phyloP scores from a whole-genome alignment of 1,140 invertebrate species.

The Hycleus phaleratus region DNA sequence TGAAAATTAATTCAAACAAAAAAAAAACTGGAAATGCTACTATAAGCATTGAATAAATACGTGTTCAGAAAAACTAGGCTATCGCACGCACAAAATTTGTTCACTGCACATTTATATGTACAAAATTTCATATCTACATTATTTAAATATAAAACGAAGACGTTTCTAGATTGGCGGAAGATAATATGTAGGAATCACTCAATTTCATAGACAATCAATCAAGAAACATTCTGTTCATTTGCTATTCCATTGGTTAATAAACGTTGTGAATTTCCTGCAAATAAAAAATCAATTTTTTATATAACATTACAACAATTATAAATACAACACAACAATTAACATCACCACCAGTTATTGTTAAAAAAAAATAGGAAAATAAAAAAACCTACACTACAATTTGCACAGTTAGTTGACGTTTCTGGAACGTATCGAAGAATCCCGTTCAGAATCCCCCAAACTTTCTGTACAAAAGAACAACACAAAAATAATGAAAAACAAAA shows the following conservation, averaged over 20 bases:
- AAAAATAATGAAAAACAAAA: neutral
- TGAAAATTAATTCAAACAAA: no score
- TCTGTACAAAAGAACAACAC: neutral
- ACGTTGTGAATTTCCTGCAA: conserved; percentile 9
- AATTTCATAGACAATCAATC: conserved; percentile 3
- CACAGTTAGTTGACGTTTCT: neutral
- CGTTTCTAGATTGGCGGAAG: no score
- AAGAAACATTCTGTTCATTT: conserved; percentile 6
- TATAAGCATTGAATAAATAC: no score
- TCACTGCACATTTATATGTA: no score
- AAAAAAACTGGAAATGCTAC: no score
- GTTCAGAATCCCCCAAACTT: no score
- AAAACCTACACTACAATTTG: neutral
- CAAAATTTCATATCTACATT: no score
- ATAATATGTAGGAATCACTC: no score
- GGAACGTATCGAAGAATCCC: neutral
- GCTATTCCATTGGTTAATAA: conserved; percentile 3
- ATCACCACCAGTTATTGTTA: neutral
- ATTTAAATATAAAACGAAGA: no score
- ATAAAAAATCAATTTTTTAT: neutral
- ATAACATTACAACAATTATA: neutral
- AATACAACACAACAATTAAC: neutral
- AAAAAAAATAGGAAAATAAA: conserved; percentile 9
- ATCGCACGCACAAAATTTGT: no score
- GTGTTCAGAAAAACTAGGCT: no score